Percentiles rank a stretch among this genome's conserved stretches.
Conservation (phyloP, 2,888 invertebrate genomes). For the Aphrophora alni region DNA sequence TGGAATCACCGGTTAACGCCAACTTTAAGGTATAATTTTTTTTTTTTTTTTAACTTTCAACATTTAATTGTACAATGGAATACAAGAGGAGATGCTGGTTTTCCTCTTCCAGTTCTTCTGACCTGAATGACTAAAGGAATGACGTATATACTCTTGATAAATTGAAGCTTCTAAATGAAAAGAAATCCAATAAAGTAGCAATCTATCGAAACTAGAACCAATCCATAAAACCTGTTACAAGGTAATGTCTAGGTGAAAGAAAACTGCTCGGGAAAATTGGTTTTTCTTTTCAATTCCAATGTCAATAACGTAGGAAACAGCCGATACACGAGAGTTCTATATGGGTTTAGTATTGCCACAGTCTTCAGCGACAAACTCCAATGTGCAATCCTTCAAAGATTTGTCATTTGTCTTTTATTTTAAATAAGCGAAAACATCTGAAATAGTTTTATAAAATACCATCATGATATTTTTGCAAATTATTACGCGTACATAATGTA, state of each 20-base stretch:
- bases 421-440: too few relatives aligned
- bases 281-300: conserved; percentile 1
- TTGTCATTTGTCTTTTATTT: not conserved
- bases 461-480: too few relatives aligned
- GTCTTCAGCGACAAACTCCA: not conserved
- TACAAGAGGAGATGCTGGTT: too few relatives aligned
- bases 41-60: too few relatives aligned
- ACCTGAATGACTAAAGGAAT: not conserved
- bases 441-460: too few relatives aligned
- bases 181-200: conserved; percentile 9
- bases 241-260: conserved; percentile 9
- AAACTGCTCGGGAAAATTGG: conserved; percentile 6
- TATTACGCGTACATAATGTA: too few relatives aligned
- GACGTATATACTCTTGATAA: not conserved
- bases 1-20: too few relatives aligned
- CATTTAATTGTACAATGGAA: too few relatives aligned
- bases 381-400: not conserved
- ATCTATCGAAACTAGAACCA: not conserved
- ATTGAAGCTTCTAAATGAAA: not conserved
- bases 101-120: too few relatives aligned
- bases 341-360: too few relatives aligned
- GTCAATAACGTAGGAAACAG: not conserved
- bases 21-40: too few relatives aligned
- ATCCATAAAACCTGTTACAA: conserved; percentile 5
- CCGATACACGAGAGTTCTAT: not conserved